Percentiles rank a stretch among this genome's conserved stretches.
Conservation (phyloP, 2,113 vertebrate species). For the Orcinus orca region DNA sequence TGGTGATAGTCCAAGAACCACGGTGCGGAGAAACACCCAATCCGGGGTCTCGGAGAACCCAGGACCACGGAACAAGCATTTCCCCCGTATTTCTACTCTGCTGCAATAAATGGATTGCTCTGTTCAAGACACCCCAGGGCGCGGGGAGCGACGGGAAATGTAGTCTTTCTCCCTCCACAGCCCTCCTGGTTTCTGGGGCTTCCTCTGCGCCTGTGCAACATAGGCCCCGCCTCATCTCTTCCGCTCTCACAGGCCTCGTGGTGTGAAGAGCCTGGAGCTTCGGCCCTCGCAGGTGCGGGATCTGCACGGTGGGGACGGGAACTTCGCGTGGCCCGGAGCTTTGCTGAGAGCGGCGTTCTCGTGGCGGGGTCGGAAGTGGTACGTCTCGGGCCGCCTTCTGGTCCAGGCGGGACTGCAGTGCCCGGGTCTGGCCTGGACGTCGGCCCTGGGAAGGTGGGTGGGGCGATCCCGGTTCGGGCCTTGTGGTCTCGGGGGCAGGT, state of each 20-base stretch:
- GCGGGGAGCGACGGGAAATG: neutral
- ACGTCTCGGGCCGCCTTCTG: neutral
- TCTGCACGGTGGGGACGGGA: no score
- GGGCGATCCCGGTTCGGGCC: neutral
- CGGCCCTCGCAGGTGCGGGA: no score
- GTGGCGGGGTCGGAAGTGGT: neutral
- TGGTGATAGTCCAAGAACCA: neutral
- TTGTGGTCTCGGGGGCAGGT: neutral
- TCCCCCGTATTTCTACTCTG: neutral
- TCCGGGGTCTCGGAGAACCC: neutral
- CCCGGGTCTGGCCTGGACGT: neutral
- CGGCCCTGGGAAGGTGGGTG: neutral
- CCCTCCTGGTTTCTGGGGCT: no score
- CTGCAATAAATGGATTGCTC: no score
- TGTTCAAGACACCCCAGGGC: no score
- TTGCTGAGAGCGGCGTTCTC: neutral
- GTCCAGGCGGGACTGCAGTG: neutral
- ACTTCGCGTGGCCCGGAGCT: neutral
- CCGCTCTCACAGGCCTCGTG: neutral
- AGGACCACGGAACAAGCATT: neutral
- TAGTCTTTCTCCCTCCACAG: rapidly evolving
- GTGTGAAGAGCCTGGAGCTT: no score
- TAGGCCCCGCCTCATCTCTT: rapidly evolving
- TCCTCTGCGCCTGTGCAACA: neutral
- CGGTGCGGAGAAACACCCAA: neutral